phyloP scores from a whole-genome alignment of 2,797 vertebrate species.

The Pteronotus mesoamericanus region DNA sequence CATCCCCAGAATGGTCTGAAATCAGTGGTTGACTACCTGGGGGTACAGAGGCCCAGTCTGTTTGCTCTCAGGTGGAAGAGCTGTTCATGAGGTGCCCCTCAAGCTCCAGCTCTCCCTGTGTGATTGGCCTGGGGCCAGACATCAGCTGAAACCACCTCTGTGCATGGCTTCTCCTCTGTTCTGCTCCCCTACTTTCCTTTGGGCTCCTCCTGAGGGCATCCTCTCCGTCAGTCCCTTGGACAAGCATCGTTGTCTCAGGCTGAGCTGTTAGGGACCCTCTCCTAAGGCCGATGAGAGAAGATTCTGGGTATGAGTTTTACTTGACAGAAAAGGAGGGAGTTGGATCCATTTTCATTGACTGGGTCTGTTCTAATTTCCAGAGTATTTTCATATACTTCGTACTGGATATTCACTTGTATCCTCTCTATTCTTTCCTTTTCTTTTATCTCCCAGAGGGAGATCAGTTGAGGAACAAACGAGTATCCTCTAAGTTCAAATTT shows the following conservation, averaged over 20 bases:
- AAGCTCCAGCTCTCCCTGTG: neutral
- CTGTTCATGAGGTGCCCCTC: neutral
- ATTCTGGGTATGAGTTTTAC: neutral
- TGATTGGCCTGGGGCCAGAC: accelerated
- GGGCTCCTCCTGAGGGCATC: neutral
- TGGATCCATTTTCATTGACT: neutral
- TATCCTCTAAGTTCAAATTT: neutral
- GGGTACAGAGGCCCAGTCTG: neutral
- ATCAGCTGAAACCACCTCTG: neutral
- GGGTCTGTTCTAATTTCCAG: neutral
- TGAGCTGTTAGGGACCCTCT: neutral
- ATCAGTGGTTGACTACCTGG: neutral
- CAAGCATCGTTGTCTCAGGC: neutral
- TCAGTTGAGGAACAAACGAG: neutral
- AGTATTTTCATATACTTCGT: neutral
- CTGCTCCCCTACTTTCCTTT: neutral
- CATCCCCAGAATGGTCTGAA: neutral
- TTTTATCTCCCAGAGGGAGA: neutral
- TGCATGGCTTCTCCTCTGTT: neutral
- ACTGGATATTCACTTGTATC: neutral
- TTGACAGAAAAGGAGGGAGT: neutral
- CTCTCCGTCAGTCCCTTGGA: neutral
- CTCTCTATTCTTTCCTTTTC: neutral
- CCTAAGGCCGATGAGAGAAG: neutral
- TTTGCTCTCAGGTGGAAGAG: neutral